Percentiles rank a stretch among this genome's conserved stretches.
These are phyloP conservation scores for Chironomus striatipennis DNA, from an alignment of 1,140 invertebrate species.

Conservation along the genomic window DNA sequence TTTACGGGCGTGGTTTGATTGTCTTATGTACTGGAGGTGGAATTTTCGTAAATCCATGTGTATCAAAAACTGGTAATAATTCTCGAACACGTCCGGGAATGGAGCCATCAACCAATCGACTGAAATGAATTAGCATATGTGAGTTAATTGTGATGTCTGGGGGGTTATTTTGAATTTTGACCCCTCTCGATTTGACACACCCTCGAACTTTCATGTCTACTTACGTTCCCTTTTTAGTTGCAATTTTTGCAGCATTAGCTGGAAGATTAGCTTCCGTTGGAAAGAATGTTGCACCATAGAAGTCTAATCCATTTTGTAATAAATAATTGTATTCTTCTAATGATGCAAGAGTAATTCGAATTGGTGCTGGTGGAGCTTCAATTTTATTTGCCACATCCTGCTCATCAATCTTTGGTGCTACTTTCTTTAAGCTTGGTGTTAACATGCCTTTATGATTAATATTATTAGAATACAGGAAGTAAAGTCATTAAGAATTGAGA, in stretches of 20 bases:
- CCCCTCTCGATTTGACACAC: constrained; percentile 8
- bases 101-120: constrained; percentile 47
- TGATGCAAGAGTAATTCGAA: constrained; percentile 67
- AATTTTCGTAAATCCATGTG: constrained; percentile 66
- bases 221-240: constrained; percentile 46
- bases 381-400: constrained; percentile 35
- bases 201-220: constrained; percentile 33
- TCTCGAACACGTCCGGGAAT: constrained; percentile 61
- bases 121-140: constrained; percentile 25
- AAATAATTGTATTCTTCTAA: constrained; percentile 71
- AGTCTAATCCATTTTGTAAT: constrained; percentile 71
- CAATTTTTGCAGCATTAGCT: constrained; percentile 43
- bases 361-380: constrained; percentile 45
- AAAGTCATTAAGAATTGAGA: neutral
- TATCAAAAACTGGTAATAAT: constrained; percentile 70
- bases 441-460: neutral
- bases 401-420: constrained; percentile 41
- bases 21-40: constrained; percentile 65
- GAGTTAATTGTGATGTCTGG: constrained; percentile 11
- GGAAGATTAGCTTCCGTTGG: constrained; percentile 64
- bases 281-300: constrained; percentile 77
- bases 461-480: neutral
- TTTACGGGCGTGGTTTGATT: constrained; percentile 53
- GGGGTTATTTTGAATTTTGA: no score
- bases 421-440: constrained; percentile 25